Percentiles rank a stretch among this genome's conserved stretches.
Conservation (phyloP, 2,113 vertebrate genomes). For the Pseudorectes ferrugineus region DNA sequence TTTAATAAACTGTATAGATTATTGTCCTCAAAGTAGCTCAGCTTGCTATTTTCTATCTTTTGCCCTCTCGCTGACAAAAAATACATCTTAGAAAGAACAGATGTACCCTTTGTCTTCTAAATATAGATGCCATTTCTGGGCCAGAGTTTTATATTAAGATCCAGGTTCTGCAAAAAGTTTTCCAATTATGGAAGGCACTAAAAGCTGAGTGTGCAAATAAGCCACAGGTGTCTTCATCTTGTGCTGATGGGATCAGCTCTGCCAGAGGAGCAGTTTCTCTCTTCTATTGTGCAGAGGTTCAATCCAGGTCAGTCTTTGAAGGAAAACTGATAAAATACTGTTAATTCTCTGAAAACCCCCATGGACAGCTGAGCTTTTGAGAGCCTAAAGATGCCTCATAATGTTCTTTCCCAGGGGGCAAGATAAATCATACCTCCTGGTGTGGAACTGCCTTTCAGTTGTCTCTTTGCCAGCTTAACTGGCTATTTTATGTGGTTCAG, state of each 20-base stretch:
- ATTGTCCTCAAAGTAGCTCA: background rate
- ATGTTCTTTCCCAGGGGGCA: background rate
- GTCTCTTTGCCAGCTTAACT: background rate
- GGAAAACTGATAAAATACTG: constrained; percentile 15
- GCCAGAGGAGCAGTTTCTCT: background rate
- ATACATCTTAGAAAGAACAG: background rate
- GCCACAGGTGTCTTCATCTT: background rate
- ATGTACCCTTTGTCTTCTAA: constrained; percentile 32
- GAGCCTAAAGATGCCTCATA: background rate
- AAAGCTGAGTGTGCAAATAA: background rate
- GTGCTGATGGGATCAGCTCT: background rate
- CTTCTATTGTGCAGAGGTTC: background rate
- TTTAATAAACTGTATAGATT: background rate
- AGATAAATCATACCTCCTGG: constrained; percentile 9
- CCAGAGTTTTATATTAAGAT: constrained; percentile 20
- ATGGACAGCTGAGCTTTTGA: background rate
- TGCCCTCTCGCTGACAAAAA: background rate
- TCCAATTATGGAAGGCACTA: background rate
- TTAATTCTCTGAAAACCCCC: constrained; percentile 6
- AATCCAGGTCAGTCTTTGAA: background rate
- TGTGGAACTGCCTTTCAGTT: background rate
- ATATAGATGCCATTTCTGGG: constrained; percentile 48
- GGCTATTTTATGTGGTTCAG: constrained; percentile 7
- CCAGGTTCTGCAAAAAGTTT: background rate
- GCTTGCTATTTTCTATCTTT: background rate